Evolutionary conservation across 2,113 vertebrate species (phyloP).

Genomic region (Hippolais icterina): DNA sequence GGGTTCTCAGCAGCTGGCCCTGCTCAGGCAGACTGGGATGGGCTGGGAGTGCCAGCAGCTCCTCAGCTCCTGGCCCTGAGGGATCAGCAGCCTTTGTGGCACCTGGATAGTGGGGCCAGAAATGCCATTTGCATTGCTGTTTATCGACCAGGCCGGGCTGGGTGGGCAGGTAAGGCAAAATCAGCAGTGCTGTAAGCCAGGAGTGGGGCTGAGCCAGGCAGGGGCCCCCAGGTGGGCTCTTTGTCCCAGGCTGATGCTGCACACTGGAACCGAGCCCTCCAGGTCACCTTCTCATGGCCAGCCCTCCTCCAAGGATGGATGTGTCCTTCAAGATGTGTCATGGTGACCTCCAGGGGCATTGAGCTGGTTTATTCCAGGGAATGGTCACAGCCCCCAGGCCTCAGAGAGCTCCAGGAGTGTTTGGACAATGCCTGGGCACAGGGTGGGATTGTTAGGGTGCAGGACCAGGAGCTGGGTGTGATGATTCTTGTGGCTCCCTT

Average conservation of each 20-base stretch:
- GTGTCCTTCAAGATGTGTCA: neutral
- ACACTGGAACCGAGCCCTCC: neutral
- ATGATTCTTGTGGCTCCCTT: neutral
- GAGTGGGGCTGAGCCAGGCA: neutral
- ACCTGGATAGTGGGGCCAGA: fast-evolving
- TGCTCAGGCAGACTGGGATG: neutral
- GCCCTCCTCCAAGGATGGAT: neutral
- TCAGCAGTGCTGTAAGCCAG: fast-evolving
- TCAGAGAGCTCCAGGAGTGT: neutral
- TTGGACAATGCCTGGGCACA: too few relatives aligned
- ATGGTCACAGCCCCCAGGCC: neutral
- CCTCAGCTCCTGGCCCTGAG: neutral
- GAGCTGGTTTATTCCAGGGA: neutral
- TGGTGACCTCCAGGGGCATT: neutral
- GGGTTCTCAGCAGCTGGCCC: neutral
- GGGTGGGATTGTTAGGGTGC: neutral
- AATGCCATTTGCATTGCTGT: fast-evolving
- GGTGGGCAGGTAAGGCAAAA: neutral
- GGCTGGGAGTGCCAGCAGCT: neutral
- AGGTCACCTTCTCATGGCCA: neutral
- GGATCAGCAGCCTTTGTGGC: neutral
- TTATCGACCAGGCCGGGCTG: neutral
- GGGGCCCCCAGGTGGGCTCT: too few relatives aligned
- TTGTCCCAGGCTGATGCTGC: neutral
- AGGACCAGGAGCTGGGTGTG: neutral